Percentiles rank a stretch among this genome's conserved stretches.
These are phyloP conservation scores for Phaenicophaeus curvirostris DNA, from an alignment of 2,797 vertebrate species.

Conservation along the genomic window DNA sequence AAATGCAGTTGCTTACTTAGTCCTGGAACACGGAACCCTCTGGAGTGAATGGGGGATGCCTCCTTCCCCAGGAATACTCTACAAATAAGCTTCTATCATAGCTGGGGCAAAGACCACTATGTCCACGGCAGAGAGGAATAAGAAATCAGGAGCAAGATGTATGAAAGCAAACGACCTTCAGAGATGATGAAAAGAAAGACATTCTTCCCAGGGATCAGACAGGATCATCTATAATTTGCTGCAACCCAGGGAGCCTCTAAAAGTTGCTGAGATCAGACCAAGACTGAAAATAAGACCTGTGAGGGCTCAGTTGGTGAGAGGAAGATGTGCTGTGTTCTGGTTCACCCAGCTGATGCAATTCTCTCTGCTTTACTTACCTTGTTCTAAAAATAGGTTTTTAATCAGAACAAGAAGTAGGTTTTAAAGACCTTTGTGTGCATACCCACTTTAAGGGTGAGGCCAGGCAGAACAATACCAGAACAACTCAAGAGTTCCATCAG, in stretches of 20 bases:
- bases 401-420: neutral
- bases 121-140: neutral
- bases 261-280: slow-evolving; percentile 10
- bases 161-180: slow-evolving; percentile 7
- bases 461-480: neutral
- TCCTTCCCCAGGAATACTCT: neutral
- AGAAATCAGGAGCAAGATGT: neutral
- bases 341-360: neutral
- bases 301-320: neutral
- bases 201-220: neutral
- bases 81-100: neutral
- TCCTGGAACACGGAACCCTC: neutral
- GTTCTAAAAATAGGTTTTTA: neutral
- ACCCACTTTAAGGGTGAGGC: neutral
- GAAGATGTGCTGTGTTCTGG: neutral
- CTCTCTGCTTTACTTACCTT: neutral
- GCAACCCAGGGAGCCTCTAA: slow-evolving; percentile 1
- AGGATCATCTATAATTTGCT: slow-evolving; percentile 38
- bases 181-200: neutral
- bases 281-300: neutral
- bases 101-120: neutral
- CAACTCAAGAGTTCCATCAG: neutral
- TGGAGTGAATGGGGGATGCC: neutral
- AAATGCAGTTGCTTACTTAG: neutral
- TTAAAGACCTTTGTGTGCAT: neutral